These are phyloP conservation scores for Mormyrops attenuatus DNA, from an alignment of 2,797 vertebrate genomes.

Conservation along the genomic window DNA sequence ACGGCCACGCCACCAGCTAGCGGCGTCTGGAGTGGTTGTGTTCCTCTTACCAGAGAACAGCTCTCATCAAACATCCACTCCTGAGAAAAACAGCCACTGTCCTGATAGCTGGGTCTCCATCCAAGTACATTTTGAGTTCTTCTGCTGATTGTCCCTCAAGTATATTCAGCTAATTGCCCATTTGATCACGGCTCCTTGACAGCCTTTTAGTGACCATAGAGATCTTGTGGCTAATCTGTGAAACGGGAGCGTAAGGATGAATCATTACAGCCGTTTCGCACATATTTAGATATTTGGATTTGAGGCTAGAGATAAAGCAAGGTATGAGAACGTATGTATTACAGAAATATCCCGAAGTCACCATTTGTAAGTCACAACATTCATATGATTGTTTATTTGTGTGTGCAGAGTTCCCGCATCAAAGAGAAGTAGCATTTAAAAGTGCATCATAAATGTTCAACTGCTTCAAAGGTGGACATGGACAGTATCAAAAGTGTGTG, in stretches of 20 bases:
- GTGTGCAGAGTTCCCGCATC: neutral
- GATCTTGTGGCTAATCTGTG: slow-evolving; percentile 1
- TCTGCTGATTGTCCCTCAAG: slow-evolving; percentile 11
- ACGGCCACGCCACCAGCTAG: neutral
- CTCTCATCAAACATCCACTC: slow-evolving; percentile 2
- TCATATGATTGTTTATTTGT: neutral
- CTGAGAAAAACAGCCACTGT: neutral
- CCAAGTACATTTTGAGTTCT: slow-evolving; percentile 25
- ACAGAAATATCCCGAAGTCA: neutral
- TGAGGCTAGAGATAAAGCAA: neutral
- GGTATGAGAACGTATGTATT: neutral
- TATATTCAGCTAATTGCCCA: slow-evolving; percentile 20
- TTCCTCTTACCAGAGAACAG: neutral
- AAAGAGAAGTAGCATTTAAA: neutral
- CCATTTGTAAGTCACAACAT: neutral
- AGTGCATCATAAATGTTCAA: neutral
- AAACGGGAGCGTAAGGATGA: neutral
- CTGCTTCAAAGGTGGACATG: neutral
- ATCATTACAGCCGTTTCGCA: neutral
- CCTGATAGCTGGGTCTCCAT: slow-evolving; percentile 1
- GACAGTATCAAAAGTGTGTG: neutral
- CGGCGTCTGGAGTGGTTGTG: neutral
- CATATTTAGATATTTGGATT: neutral
- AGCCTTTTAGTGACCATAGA: slow-evolving; percentile 4
- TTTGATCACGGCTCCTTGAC: slow-evolving; percentile 17